Conservation (phyloP, 1,140 invertebrate species). For the Coelopa frigida region DNA sequence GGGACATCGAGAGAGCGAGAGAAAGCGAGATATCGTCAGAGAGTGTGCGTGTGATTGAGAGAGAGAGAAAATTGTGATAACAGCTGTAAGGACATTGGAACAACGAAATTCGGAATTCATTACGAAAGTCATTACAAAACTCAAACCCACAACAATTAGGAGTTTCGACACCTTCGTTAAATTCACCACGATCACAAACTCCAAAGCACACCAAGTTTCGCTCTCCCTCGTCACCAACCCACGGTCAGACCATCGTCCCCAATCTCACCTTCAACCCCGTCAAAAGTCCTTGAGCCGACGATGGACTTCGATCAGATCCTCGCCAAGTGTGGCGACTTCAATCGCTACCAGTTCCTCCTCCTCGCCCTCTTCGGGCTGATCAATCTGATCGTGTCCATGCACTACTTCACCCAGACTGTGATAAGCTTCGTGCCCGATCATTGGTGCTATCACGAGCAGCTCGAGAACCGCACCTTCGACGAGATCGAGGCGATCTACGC, state of each 20-base stretch:
- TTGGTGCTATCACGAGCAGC: slow-evolving; percentile 41
- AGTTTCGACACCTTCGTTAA: too few species aligned
- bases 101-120: too few species aligned
- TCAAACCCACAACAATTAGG: too few species aligned
- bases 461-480: slow-evolving; percentile 40
- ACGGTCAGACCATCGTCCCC: neutral
- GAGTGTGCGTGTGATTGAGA: too few species aligned
- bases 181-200: too few species aligned
- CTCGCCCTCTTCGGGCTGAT: slow-evolving; percentile 52
- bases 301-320: slow-evolving; percentile 56
- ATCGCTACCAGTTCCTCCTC: slow-evolving; percentile 53
- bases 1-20: too few species aligned
- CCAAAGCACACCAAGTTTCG: too few species aligned
- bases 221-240: too few species aligned
- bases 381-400: slow-evolving; percentile 50
- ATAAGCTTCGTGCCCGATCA: slow-evolving; percentile 49
- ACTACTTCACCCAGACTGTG: slow-evolving; percentile 54
- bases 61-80: too few species aligned
- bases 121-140: too few species aligned
- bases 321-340: slow-evolving; percentile 54
- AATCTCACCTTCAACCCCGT: neutral
- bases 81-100: too few species aligned
- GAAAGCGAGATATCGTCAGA: too few species aligned
- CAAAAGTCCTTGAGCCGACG: neutral
- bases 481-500: slow-evolving; percentile 38